Evolutionary conservation across 2,797 vertebrate genomes (phyloP).

Genomic region (Rhabdomys pumilio): DNA sequence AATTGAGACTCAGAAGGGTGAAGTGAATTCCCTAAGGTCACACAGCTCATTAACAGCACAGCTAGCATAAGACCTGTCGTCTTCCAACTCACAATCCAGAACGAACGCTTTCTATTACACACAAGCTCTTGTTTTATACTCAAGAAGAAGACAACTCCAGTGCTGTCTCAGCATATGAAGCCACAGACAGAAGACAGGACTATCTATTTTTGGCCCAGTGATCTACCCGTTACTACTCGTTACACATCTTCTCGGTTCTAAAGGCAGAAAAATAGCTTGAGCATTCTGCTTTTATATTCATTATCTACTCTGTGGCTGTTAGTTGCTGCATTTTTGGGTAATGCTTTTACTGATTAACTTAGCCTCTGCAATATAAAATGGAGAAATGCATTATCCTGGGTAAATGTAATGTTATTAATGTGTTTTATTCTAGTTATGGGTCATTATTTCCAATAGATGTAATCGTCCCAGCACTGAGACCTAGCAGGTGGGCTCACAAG

Average conservation of each 20-base stretch:
- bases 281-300: conserved; percentile 81
- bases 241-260: conserved; percentile 60
- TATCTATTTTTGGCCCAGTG: conserved; percentile 9
- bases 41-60: conserved; percentile 80
- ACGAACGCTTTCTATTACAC: conserved; percentile 15
- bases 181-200: conserved; percentile 14
- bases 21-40: conserved; percentile 78
- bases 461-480: conserved; percentile 87
- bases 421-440: conserved; percentile 88
- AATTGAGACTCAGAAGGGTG: conserved; percentile 78
- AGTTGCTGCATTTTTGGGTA: conserved; percentile 81
- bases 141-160: not conserved
- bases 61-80: conserved; percentile 50
- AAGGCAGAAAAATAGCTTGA: not conserved
- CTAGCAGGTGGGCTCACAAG: conserved; percentile 89
- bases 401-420: conserved; percentile 88
- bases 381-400: conserved; percentile 86
- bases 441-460: conserved; percentile 89
- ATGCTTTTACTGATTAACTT: conserved; percentile 86
- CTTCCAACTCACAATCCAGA: conserved; percentile 55
- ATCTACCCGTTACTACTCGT: conserved; percentile 66
- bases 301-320: conserved; percentile 80
- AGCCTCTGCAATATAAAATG: conserved; percentile 84
- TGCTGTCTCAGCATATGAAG: not conserved
- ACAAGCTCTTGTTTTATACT: conserved; percentile 9